Base-by-base conservation (phyloP, 2,888 invertebrate genomes). In the Lasiommata megera region DNA sequence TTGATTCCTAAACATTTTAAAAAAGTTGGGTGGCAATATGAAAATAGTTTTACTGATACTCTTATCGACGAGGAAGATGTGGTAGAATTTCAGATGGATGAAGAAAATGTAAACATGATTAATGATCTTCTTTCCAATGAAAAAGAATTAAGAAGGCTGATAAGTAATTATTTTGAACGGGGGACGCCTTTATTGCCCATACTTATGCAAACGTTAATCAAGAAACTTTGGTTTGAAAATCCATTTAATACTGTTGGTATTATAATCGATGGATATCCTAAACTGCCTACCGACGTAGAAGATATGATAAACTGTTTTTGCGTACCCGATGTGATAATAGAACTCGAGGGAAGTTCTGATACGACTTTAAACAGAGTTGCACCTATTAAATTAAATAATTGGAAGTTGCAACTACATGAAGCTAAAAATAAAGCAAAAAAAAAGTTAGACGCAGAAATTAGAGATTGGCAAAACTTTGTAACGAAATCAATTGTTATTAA, bases 181-280 rank as follows among this genome's bases (percentile, higher is more conserved):
- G 92, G 92, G 14, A 64, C 79, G 14, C 79, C 87, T n/a, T 69
- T 94, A 17, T 74, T 91, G 8, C 70, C 88, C 0, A 63, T 73
- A 17, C 74, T 92, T 12, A 72, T 92, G 66, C 80, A 84, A 56
- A 83, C 83, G 65, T 65, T 92, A 34, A 67, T 93, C 29, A 76
- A 75, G 23, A 82, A 77, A 29, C 77, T 92, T 28, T 94, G 93
- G 93, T 91, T 90, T 68, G 72, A 88, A 50, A 74, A 87, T 50
- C 92, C 93, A 0, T 91, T 83, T 69, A 76, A 73, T 16, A 68
- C 73, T 3, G 79, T 76, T 14, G 93, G 94, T 5, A 84, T 94
- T 70, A 82, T 94, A 38, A 72, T 94, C 37, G 93, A 94, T 73
- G 93, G 92, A 52, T 94, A 93, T 79, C 94, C 94, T 7, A 92